Evolutionary conservation across 1,140 invertebrate species (phyloP).

Genomic region (Drosophila lowei): DNA sequence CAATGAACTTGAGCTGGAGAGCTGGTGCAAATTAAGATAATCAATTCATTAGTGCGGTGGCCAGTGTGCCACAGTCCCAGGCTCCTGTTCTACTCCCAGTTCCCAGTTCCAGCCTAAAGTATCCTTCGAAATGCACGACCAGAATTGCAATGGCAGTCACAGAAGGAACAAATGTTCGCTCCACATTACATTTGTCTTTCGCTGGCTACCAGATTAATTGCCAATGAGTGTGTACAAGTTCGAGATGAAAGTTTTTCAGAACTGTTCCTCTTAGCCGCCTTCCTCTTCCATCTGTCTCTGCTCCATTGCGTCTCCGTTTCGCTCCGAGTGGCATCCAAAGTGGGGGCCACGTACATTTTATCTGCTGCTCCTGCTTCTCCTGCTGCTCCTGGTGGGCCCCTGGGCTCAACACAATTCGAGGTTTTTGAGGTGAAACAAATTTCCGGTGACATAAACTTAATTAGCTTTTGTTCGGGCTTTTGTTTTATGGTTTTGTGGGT

Average conservation of each 20-base stretch:
- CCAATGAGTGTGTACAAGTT: slow-evolving; percentile 78
- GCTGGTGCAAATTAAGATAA: slow-evolving; percentile 67
- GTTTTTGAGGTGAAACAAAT: slow-evolving; percentile 82
- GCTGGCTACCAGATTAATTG: slow-evolving; percentile 71
- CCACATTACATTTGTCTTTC: slow-evolving; percentile 75
- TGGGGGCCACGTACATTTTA: slow-evolving; percentile 73
- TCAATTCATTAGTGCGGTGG: slow-evolving; percentile 69
- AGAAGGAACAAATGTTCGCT: slow-evolving; percentile 55
- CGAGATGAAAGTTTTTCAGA: slow-evolving; percentile 75
- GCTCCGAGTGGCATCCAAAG: slow-evolving; percentile 60
- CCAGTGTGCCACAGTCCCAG: slow-evolving; percentile 1
- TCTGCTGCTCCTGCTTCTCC: slow-evolving; percentile 27
- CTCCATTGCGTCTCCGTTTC: slow-evolving; percentile 41
- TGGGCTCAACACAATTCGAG: slow-evolving; percentile 74
- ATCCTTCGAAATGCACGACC: slow-evolving; percentile 50
- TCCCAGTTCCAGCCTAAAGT: slow-evolving; percentile 51
- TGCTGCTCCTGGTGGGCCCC: slow-evolving; percentile 13
- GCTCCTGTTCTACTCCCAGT: background rate
- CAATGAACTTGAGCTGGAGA: slow-evolving; percentile 49
- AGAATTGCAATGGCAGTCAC: slow-evolving; percentile 60
- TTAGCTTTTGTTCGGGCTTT: slow-evolving; percentile 82
- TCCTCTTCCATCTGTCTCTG: slow-evolving; percentile 11
- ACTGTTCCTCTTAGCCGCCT: slow-evolving; percentile 18
- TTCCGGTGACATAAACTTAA: slow-evolving; percentile 82
- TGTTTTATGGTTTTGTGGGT: slow-evolving; percentile 80